Base-by-base conservation (phyloP, 2,113 vertebrate species). In the Pantherophis guttatus region DNA sequence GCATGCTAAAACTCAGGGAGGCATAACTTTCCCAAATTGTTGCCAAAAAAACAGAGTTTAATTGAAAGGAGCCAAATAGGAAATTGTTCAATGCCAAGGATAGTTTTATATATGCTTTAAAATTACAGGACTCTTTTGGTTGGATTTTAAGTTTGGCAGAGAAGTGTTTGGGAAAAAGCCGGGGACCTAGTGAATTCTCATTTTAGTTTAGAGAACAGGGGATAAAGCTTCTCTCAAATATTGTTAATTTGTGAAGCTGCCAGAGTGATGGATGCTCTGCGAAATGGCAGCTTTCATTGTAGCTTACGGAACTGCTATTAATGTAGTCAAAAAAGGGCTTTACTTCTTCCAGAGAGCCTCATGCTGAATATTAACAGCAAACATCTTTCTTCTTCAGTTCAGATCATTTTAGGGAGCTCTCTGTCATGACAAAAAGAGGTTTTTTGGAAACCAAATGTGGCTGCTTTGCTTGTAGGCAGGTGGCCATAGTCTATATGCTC, bases 391-490 rank as follows among this genome's bases (percentile, higher is more conserved):
- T 54, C 44, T 15, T 59, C n/a, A 29, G 23, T 91, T 39, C 0
- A 0, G 91, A 29, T 39, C 90, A 48, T 75, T 95, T 57, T 93
- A 89, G 87, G 94, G 86, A 91, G 91, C 9, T 9, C 26, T 94
- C 88, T 93, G 86, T 90, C 86, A 86, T 70, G 92, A 92, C 96
- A 95, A 95, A 96, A 94, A 26, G 54, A 91, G 3, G 54, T 62
- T 17, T 93, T 59, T 10, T 29, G 65, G 81, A 96, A 88, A 23
- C 75, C 53, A 48, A 39, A 26, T 3, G n/a, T 91, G 86, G 17
- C 44, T 95, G 21, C 44, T 58, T 92, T 81, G 75, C 17, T 81
- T 81, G 75, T 81, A 44, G 1, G 33, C 58, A 44, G 52, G 62
- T 70, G 0, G 1, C 24, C 29, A 2, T n/a, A 11, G 19, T 52